Conservation (phyloP, 2,888 invertebrate species). For the Sinhomidia bicolor region DNA sequence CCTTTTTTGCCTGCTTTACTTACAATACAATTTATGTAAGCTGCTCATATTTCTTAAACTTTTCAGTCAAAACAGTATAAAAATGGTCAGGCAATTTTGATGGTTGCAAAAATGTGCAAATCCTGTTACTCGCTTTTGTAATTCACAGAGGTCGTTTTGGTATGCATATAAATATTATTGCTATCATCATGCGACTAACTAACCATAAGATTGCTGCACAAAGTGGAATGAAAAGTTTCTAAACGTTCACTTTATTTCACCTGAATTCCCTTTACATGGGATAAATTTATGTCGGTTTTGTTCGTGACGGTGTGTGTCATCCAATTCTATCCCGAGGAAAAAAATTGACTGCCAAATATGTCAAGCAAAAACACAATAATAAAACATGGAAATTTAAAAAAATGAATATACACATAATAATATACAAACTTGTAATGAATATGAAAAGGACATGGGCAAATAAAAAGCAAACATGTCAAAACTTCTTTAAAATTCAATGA, state of each 20-base stretch:
- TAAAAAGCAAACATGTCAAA: not conserved
- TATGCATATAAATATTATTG: not conserved
- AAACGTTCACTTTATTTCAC: not conserved
- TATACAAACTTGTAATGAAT: not conserved
- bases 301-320: not conserved
- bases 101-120: not conserved
- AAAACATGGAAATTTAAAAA: too few species aligned
- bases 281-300: not conserved
- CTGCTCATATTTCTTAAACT: not conserved
- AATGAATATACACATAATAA: too few species aligned
- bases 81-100: not conserved
- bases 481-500: not conserved
- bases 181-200: not conserved
- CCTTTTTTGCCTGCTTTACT: not conserved
- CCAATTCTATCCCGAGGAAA: not conserved
- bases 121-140: slow-evolving; percentile 12
- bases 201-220: too few species aligned
- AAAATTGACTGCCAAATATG: not conserved
- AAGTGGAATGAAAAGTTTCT: not conserved
- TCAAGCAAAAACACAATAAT: not conserved
- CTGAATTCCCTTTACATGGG: not conserved
- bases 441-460: not conserved
- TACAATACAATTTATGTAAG: too few species aligned
- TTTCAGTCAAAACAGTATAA: not conserved
- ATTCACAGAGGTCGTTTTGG: not conserved